Evolutionary conservation across 2,113 vertebrate genomes (phyloP), one percentile per base, ranked within the genome.

Genomic region (Stercorarius parasiticus): DNA sequence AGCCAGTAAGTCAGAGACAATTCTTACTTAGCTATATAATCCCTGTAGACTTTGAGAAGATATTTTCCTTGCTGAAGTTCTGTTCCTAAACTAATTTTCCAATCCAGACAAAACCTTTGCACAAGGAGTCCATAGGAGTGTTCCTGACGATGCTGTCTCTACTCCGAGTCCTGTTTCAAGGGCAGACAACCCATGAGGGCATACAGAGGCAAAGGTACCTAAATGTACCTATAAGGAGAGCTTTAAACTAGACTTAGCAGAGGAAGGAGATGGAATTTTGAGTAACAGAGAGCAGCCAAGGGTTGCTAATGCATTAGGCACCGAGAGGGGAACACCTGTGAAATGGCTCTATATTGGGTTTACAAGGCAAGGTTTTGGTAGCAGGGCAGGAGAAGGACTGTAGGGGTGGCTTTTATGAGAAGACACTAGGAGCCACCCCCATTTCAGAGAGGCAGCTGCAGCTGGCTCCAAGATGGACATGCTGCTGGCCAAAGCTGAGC

Each of bases 331-430:
- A 81, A 45, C 4, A 45, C 21, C 6, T 65, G 7, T 78, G 20
- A 61, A 69, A 66, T 6, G 34, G 3, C 3, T 73, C 43, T 81
- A 11, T 42, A 32, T 23, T 30, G 20, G 6, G 1, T 77, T 72
- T 84, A 84, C 7, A 34, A 14, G 9, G 27, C 23, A 74, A 65
- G 8, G 5, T 32, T 87, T 88, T 73, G 8, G 17, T 22, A 42
- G 66, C 0, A 0, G 10, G 34, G 34, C 2, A 3, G 26, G 5
- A 80, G 15, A 52, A 3, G 4, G 13, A 4, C 22, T 79, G 50
- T 8, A 36, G 8, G 5, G 9, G 11, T 55, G 19, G 5, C 11
- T 87, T 36, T 36, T 26, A 13, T 3, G 15, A 73, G 58, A 32
- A 58, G 43, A 40, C 11, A 59, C 2, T 25, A 84, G 27, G 10